A percentile compares a stretch with the other conserved stretches of the same genome.
These are phyloP conservation scores for Chiridota heheva DNA, from an alignment of 35 echinoderm and acorn worm species.

Conservation along the genomic window DNA sequence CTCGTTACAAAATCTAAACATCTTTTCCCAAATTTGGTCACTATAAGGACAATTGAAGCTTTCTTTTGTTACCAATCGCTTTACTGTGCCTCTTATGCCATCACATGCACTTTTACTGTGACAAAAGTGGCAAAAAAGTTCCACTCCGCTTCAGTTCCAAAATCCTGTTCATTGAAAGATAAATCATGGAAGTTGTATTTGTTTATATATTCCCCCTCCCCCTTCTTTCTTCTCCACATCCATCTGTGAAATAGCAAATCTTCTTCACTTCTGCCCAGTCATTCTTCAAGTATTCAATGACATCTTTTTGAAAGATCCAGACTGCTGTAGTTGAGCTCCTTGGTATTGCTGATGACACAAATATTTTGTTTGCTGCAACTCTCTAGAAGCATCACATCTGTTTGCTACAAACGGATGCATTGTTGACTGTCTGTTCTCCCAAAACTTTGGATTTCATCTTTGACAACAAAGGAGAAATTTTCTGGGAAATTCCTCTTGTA, in stretches of 20 bases:
- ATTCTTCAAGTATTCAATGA: not conserved
- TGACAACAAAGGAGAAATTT: not conserved
- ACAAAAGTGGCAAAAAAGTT: conserved; percentile 3
- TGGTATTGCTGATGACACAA: not conserved
- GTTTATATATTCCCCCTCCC: not conserved
- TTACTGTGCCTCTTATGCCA: too few species aligned
- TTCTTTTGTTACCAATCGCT: not conserved
- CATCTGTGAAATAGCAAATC: conserved; percentile 16
- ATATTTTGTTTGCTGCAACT: not conserved
- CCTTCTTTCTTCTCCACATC: too few species aligned
- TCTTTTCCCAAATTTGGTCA: too few species aligned
- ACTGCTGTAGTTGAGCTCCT: not conserved
- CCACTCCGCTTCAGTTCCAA: not conserved
- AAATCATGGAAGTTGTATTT: not conserved
- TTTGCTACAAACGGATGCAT: not conserved
- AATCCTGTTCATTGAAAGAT: not conserved
- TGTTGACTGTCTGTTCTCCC: not conserved
- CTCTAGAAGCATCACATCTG: not conserved
- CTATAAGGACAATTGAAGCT: not conserved
- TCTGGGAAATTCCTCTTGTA: not conserved
- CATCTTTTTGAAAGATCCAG: not conserved
- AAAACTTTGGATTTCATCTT: not conserved
- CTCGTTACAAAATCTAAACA: not conserved
- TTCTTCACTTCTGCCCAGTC: not conserved
- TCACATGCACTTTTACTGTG: conserved; percentile 7